Conservation (phyloP, 2,113 vertebrate species). For the Phrynosoma platyrhinos region DNA sequence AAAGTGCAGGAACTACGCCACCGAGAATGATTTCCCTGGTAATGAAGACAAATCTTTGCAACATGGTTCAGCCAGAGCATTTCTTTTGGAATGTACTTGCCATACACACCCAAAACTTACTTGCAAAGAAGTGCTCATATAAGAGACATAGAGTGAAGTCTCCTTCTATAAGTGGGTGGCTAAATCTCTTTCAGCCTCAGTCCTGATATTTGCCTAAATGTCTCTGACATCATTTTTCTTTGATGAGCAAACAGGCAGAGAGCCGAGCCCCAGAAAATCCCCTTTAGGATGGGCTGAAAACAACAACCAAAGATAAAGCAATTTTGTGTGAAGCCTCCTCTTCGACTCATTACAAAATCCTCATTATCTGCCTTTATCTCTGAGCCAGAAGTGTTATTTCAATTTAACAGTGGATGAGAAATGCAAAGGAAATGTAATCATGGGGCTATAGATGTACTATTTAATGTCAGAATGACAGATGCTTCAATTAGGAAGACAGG, state of each 20-base stretch:
- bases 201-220: not conserved
- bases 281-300: slow-evolving; percentile 43
- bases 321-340: slow-evolving; percentile 51
- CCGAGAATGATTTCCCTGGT: not conserved
- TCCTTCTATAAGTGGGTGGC: not conserved
- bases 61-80: fast-evolving
- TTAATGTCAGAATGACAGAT: slow-evolving; percentile 82
- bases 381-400: slow-evolving; percentile 69
- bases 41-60: not conserved
- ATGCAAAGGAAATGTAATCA: slow-evolving; percentile 68
- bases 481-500: slow-evolving; percentile 82
- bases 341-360: slow-evolving; percentile 71
- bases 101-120: fast-evolving
- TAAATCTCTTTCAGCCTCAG: fast-evolving
- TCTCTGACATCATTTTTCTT: slow-evolving; percentile 32
- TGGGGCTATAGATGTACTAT: slow-evolving; percentile 71
- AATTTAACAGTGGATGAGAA: slow-evolving; percentile 68
- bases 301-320: slow-evolving; percentile 52
- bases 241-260: not conserved
- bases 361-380: slow-evolving; percentile 76
- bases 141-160: fast-evolving
- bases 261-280: slow-evolving; percentile 24
- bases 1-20: not conserved
- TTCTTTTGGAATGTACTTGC: not conserved
- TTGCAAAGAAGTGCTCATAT: fast-evolving